Base-by-base conservation (phyloP, 2,113 vertebrate species). In the Nycticorax nycticorax region DNA sequence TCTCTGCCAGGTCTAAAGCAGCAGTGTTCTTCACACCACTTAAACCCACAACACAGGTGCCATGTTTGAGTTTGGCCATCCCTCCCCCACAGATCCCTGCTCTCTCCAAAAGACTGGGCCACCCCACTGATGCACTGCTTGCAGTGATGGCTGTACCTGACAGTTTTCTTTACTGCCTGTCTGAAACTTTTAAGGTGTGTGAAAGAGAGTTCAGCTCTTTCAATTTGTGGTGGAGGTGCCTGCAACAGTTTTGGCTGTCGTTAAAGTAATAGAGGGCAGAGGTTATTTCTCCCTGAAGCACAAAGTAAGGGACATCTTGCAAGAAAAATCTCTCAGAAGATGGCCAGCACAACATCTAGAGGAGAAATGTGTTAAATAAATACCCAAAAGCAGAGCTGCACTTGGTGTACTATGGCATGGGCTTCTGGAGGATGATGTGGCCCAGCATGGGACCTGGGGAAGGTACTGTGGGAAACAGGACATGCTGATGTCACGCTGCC, bases 401-500 rank as follows among this genome's bases (percentile, higher is more conserved):
- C 23, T 30, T 68, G 8, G 32, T 53, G 12, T 64, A 53, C 23
- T 10, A n/a, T 12, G 14, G 11, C 45, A 21, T 14, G 39, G 23
- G 39, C n/a, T 76, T 55, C 45, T 50, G 74, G 60, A 92, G 27
- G 68, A 90, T 12, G 6, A 3, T 1, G 1, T 33, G 41, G 41
- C 63, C 59, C 68, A 62, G 16, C 0, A 1, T 50, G 60, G 79
- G 30, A 64, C 8, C 28, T 39, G 69, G 27, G 60, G 37, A 72
- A 41, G 28, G 41, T 47, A 14, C 41, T 7, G 4, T 1, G 0
- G 64, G 72, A 47, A 86, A 37, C 45, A 71, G 59, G 55, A 33
- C 0, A 0, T 24, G n/a, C 41, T 1, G 9, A 33, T 6, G 22
- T 53, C 1, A 1, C 1, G 0, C 82, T 52, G 75, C 10, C 22